These are phyloP conservation scores for Horisme vitalbata DNA, from an alignment of 2,888 invertebrate species.

Conservation along the genomic window DNA sequence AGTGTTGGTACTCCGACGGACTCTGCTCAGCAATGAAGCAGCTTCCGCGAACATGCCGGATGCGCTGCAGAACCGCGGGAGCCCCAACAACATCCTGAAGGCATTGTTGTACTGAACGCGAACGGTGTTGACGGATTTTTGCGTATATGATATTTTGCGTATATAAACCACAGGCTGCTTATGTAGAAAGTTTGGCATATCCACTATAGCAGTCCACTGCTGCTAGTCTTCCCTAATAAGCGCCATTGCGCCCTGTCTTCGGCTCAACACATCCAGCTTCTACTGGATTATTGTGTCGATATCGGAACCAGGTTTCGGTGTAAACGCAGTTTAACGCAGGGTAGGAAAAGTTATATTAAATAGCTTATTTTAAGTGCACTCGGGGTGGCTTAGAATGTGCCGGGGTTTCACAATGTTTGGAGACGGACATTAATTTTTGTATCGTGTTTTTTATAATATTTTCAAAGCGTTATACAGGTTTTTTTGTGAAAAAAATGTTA, in stretches of 20 bases:
- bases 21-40: too few species aligned
- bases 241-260: too few species aligned
- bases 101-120: constrained; percentile 4
- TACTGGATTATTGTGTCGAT: too few species aligned
- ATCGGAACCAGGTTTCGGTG: constrained; percentile 3
- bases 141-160: too few species aligned
- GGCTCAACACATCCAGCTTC: too few species aligned
- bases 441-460: constrained; percentile 2
- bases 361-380: constrained; percentile 27
- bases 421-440: constrained; percentile 8
- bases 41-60: too few species aligned
- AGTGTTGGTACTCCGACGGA: too few species aligned
- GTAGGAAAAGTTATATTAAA: constrained; percentile 26
- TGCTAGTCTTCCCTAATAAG: too few species aligned
- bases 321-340: constrained; percentile 10
- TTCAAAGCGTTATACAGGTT: not conserved
- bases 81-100: constrained; percentile 9
- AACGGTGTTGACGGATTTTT: not conserved
- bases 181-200: too few species aligned
- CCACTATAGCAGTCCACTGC: too few species aligned
- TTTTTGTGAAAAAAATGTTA: not conserved
- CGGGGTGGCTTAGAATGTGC: constrained; percentile 17
- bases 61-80: constrained; percentile 4
- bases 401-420: constrained; percentile 14
- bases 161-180: not conserved